Conservation (phyloP, 2,113 vertebrate genomes). For the Genyomyrus donnyi region DNA sequence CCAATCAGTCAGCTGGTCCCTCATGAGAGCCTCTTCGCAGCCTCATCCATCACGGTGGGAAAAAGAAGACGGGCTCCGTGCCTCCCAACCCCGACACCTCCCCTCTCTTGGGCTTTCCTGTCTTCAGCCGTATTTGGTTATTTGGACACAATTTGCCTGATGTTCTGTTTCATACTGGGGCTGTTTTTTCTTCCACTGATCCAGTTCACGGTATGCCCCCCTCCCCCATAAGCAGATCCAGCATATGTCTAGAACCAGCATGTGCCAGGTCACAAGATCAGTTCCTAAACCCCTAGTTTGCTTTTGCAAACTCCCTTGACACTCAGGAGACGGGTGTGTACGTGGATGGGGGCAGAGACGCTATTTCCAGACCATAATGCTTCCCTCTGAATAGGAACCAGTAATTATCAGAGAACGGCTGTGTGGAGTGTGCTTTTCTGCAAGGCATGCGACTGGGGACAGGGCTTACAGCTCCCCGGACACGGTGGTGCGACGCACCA, state of each 20-base stretch:
- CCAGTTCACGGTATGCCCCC: neutral
- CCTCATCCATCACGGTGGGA: slow-evolving; percentile 37
- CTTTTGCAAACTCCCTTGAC: neutral
- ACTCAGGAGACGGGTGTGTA: neutral
- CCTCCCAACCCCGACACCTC: slow-evolving; percentile 1
- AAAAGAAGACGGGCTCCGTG: neutral
- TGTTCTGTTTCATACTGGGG: neutral
- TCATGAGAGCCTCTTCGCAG: slow-evolving; percentile 28
- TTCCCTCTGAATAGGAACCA: neutral
- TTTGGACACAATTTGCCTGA: neutral
- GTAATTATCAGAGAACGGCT: neutral
- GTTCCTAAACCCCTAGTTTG: neutral
- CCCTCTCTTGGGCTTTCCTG: neutral
- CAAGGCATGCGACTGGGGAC: neutral
- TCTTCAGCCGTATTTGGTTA: neutral
- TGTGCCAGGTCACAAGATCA: neutral
- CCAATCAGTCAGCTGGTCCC: slow-evolving; percentile 32
- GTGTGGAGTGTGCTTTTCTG: neutral
- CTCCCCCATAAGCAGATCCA: neutral
- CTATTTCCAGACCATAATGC: neutral
- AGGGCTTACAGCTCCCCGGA: neutral
- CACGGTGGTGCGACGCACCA: no score
- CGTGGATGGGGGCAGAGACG: neutral
- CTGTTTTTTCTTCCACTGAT: neutral
- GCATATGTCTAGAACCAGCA: neutral